Evolutionary conservation across 2,113 vertebrate species (phyloP).

Genomic region (Eclectus roratus): DNA sequence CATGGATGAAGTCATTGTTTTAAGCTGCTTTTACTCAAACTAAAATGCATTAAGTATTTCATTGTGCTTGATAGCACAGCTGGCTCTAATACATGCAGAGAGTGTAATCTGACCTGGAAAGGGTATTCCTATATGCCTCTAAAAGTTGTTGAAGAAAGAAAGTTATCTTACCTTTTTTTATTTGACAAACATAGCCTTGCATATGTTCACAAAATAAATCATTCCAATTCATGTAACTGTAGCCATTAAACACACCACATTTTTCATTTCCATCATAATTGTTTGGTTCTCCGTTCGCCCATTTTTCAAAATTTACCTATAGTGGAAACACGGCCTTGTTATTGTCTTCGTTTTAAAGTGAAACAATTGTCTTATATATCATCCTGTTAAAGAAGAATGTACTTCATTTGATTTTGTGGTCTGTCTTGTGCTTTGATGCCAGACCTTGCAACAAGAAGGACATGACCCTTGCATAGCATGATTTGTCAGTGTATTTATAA

Average conservation of each 20-base stretch:
- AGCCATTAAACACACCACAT: slow-evolving; percentile 76
- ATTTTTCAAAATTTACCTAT: slow-evolving; percentile 83
- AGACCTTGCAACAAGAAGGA: background rate
- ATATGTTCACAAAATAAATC: slow-evolving; percentile 85
- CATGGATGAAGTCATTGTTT: background rate
- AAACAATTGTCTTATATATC: background rate
- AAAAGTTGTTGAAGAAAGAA: background rate
- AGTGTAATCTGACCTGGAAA: background rate
- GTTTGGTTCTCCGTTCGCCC: slow-evolving; percentile 89
- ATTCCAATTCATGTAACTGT: slow-evolving; percentile 80
- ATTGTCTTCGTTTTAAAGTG: background rate
- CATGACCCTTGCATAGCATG: background rate
- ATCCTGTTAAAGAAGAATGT: background rate
- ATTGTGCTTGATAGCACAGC: background rate
- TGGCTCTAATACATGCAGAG: background rate
- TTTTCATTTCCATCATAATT: slow-evolving; percentile 86
- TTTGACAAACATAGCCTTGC: slow-evolving; percentile 88
- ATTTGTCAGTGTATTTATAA: background rate
- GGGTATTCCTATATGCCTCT: background rate
- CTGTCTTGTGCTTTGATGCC: background rate
- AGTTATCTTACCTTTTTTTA: slow-evolving; percentile 82
- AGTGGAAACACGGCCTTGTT: background rate
- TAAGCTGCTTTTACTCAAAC: background rate
- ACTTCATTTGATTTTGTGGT: background rate
- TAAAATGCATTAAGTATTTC: background rate